phyloP scores from a whole-genome alignment of 2,113 vertebrate species.

The Pteruthius melanotis region DNA sequence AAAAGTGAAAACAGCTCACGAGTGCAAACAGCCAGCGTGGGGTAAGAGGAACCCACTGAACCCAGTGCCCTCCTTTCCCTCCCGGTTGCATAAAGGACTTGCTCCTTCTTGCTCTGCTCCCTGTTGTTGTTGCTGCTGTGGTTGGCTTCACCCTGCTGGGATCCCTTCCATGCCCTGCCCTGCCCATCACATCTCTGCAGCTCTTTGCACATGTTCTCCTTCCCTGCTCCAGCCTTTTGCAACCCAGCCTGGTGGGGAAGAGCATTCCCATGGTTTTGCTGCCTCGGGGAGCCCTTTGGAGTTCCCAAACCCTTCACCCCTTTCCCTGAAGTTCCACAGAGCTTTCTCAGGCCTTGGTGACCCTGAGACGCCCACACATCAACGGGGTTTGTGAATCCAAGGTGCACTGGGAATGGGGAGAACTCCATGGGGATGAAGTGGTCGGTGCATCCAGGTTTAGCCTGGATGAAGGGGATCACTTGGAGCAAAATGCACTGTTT shows the following conservation, averaged over 20 bases:
- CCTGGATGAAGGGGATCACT: background rate
- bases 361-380: background rate
- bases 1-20: constrained; percentile 44
- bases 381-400: background rate
- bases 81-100: constrained; percentile 41
- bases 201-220: background rate
- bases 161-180: background rate
- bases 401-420: background rate
- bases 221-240: background rate
- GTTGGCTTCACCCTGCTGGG: background rate
- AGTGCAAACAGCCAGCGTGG: background rate
- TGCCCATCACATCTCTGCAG: background rate
- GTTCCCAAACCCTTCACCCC: background rate
- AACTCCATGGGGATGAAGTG: background rate
- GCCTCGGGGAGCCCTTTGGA: background rate
- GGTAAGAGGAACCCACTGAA: constrained; percentile 26
- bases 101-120: constrained; percentile 15
- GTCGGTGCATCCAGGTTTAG: background rate
- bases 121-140: background rate
- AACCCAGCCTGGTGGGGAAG: background rate
- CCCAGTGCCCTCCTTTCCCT: background rate
- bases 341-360: background rate
- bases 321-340: background rate
- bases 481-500: background rate
- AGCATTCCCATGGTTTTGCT: background rate